Evolutionary conservation across 2,888 invertebrate genomes (phyloP), one percentile per base, ranked within the genome.

Genomic region (Choreutis nemorana): DNA sequence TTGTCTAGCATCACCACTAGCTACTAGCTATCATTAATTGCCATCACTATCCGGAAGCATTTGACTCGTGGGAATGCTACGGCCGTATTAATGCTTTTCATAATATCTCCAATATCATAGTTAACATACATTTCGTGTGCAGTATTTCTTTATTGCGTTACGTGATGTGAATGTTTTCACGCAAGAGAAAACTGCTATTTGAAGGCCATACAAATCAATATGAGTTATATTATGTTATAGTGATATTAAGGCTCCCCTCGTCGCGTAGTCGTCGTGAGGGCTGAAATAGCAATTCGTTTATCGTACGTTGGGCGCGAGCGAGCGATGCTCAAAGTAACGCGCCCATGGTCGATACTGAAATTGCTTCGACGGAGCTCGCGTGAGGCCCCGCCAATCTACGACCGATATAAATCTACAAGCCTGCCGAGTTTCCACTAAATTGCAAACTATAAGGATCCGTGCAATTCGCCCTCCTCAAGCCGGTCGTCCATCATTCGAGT

Each of bases 371-470:
- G 41, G 50, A 50, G 55, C 40, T 68, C 57, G 67, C 65, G 70
- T 68, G 66, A 58, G 61, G 45, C 54, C 50, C 62, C 55, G 53
- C 60, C 63, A 58, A 65, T 67, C 61, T 57, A 54, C 46, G 50
- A 48, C 50, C 55, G 67, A 72, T 72, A 73, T 67, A 70, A 72
- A 73, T 70, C 67, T 71, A 61, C 62, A 55, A 57, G 57, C 55
- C 53, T 54, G 56, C 54, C 50, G 62, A 61, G 59, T 59, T 64
- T 58, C 52, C 55, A 66, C 70, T 72, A 70, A 67, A 72, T 71
- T 65, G 66, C 63, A 43, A 62, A 60, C 61, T 64, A 55, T 61
- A 62, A 60, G 60, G 57, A 63, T 60, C 51, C 49, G 46, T 55
- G 56, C 60, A 58, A 59, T 63, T 61, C 55, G 46, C 48, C 53